Base-by-base conservation (phyloP, 92 coral and sea anemone species). In the Diadumene lineata region DNA sequence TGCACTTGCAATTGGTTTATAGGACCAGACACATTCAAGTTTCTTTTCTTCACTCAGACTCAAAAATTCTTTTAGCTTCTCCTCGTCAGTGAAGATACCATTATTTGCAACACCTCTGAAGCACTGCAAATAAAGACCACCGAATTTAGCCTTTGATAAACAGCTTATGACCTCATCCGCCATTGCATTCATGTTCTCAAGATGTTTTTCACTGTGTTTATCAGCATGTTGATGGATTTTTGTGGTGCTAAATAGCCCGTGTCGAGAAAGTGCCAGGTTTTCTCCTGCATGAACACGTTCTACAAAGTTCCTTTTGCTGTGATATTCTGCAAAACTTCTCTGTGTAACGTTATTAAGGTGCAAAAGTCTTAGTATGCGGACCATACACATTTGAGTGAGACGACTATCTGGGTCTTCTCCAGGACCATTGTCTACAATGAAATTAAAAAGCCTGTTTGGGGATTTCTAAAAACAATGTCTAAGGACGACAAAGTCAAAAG, bases 381-480 rank as follows among this genome's bases (percentile, higher is more conserved):
- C 91, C 74, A 86, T 60, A 29, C 83, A 75, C 90, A 86, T 81
- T 53, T 86, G 79, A 0, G 90, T 81, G 13, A 75, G 70, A 23
- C 75, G 86, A 32, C 86, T 85, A 55, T 85, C 83, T 9, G 86
- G 90, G 33, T 75, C 84, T 32, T 86, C 91, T 13, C 82, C 83
- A 44, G 75, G 80, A 2, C 92, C 83, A 29, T 80, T 68, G 51
- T 81, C 74, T 11, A 88, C 87, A 38, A 78, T 66, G 29, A 86
- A 82, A 19, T 61, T 44, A 23, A 77, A 72, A 16, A 72, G n/a
- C 88, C 87, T 0, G 86, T 85, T 18, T 23, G 33, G 29, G 60
- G 78, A 43, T 83, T 83, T 15, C 87, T 58, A 56, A 80, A 80
- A 72, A 73, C 34, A 31, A 1, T 28, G 70, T 86, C 90, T 18